Evolutionary conservation across 1,140 invertebrate genomes (phyloP).

Genomic region (Mamestra configurata): DNA sequence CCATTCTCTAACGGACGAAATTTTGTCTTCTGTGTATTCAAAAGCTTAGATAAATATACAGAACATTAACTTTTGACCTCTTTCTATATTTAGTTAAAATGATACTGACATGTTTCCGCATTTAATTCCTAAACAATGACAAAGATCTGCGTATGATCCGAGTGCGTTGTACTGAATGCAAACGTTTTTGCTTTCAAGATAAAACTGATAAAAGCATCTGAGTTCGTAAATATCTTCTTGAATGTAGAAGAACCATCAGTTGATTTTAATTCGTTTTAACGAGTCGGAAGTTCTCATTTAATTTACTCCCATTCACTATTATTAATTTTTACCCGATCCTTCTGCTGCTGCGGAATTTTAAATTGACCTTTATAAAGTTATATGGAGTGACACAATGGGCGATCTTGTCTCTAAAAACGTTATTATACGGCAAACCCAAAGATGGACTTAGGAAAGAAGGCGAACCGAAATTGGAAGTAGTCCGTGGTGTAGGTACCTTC

Average conservation of each 20-base stretch:
- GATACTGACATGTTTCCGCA: neutral
- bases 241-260: too few species aligned
- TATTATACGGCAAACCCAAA: neutral
- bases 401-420: neutral
- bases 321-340: too few species aligned
- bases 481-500: neutral
- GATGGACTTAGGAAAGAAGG: neutral
- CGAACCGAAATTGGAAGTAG: neutral
- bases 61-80: constrained; percentile 12
- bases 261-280: too few species aligned
- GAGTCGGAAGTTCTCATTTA: too few species aligned
- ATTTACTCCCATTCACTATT: too few species aligned
- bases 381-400: neutral
- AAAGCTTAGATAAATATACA: constrained; percentile 5
- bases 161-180: constrained; percentile 10
- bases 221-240: too few species aligned
- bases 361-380: neutral
- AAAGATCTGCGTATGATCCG: constrained; percentile 17
- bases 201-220: neutral
- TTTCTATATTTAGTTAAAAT: constrained; percentile 30
- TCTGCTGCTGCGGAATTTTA: neutral
- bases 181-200: neutral
- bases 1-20: too few species aligned
- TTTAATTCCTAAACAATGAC: constrained; percentile 6
- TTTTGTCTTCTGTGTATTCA: neutral